These are phyloP conservation scores for Dyspetes luteomarginatus DNA, from an alignment of 2,888 invertebrate species.

Conservation along the genomic window DNA sequence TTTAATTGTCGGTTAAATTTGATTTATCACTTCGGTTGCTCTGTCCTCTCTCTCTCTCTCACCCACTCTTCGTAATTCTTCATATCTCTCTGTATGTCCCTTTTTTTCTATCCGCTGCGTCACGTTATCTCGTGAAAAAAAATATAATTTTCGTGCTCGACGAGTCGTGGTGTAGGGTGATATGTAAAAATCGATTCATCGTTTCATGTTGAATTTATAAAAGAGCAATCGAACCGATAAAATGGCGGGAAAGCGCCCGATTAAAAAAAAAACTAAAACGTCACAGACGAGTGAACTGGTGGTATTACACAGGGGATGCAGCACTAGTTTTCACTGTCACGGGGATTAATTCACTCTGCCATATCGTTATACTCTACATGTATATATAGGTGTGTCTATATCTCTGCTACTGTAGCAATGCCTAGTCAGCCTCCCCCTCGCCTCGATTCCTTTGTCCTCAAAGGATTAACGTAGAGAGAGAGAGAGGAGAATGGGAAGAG, in stretches of 20 bases:
- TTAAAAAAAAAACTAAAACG: not conserved
- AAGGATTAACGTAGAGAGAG: conserved; percentile 52
- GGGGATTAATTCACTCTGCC: conserved; percentile 42
- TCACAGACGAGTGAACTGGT: not conserved
- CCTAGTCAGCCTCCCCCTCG: conserved; percentile 20
- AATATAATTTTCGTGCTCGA: not conserved
- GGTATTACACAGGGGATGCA: not conserved
- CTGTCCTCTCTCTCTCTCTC: not conserved
- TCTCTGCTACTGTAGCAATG: conserved; percentile 9
- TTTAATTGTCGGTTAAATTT: not conserved
- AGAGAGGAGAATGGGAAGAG: conserved; percentile 31
- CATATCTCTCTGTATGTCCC: not conserved
- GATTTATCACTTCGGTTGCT: not conserved
- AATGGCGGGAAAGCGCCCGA: not conserved
- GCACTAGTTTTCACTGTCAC: conserved; percentile 32
- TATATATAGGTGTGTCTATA: not conserved
- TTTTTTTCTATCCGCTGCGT: not conserved
- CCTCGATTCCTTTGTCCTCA: conserved; percentile 54
- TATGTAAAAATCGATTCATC: not conserved
- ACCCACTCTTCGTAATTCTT: not conserved
- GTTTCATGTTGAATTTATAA: not conserved
- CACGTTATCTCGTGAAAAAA: not conserved
- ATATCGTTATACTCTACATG: not conserved
- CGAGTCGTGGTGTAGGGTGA: not conserved
- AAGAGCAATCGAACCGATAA: not conserved